phyloP scores from a whole-genome alignment of 2,113 vertebrate species.

The Psettodes erumei region DNA sequence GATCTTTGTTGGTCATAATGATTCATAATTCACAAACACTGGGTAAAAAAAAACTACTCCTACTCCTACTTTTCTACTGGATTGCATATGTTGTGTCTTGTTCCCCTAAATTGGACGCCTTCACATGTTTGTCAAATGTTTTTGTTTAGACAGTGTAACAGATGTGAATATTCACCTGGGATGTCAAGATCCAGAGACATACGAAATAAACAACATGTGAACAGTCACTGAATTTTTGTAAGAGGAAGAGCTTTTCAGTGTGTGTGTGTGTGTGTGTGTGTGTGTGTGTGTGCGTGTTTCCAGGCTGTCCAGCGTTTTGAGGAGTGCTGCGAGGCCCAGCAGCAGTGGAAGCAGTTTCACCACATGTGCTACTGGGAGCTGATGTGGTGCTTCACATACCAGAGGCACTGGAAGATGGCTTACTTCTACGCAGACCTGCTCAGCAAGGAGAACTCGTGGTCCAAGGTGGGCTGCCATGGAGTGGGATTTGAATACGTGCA shows the following conservation, averaged over 20 bases:
- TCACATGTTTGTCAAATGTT: too few relatives aligned
- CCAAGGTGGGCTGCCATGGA: conserved; percentile 86
- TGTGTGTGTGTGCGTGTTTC: conserved; percentile 33
- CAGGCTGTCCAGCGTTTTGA: conserved; percentile 92
- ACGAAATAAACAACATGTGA: too few relatives aligned
- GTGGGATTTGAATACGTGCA: not conserved
- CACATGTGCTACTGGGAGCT: conserved; percentile 99
- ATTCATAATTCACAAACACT: too few relatives aligned
- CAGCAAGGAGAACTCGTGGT: conserved; percentile 97
- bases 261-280: conserved; percentile 27
- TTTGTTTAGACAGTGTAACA: too few relatives aligned
- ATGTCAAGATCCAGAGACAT: too few relatives aligned
- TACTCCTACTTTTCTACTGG: too few relatives aligned
- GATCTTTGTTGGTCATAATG: too few relatives aligned
- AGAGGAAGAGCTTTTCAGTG: not conserved
- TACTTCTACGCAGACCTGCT: conserved; percentile 97
- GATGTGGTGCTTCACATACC: conserved; percentile 99
- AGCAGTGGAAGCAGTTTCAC: conserved; percentile 97
- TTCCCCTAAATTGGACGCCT: too few relatives aligned
- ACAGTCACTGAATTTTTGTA: not conserved
- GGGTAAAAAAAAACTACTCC: too few relatives aligned
- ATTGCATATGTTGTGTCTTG: too few relatives aligned
- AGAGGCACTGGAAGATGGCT: conserved; percentile 97
- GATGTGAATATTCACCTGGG: too few relatives aligned
- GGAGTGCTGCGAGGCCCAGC: conserved; percentile 96